These are phyloP conservation scores for Chironomus tentans DNA, from an alignment of 2,888 invertebrate species.

Conservation along the genomic window DNA sequence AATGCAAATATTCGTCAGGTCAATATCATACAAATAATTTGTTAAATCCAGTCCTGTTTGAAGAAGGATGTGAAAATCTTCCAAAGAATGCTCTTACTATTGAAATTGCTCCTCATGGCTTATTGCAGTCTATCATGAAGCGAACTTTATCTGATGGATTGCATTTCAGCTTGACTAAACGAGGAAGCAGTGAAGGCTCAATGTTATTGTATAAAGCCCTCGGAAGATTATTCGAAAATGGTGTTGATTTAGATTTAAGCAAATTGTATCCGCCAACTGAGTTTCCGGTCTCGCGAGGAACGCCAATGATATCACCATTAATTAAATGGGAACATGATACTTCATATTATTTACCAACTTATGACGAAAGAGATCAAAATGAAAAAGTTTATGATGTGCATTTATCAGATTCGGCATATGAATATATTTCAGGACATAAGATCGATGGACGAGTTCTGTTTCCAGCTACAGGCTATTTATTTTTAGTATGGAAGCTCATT, in stretches of 20 bases:
- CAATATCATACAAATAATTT: slow-evolving; percentile 85
- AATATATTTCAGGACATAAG: slow-evolving; percentile 67
- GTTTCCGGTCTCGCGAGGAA: slow-evolving; percentile 79
- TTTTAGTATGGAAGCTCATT: slow-evolving; percentile 68
- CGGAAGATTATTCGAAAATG: slow-evolving; percentile 65
- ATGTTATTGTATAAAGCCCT: slow-evolving; percentile 41
- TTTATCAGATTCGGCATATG: slow-evolving; percentile 55
- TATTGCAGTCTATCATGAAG: slow-evolving; percentile 58
- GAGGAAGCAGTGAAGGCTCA: slow-evolving; percentile 45
- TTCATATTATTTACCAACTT: slow-evolving; percentile 59
- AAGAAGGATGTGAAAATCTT: slow-evolving; percentile 52
- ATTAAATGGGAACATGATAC: slow-evolving; percentile 81
- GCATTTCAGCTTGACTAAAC: slow-evolving; percentile 52
- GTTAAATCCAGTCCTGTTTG: slow-evolving; percentile 49
- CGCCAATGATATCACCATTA: slow-evolving; percentile 72
- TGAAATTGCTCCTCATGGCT: slow-evolving; percentile 61
- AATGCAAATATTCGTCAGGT: slow-evolving; percentile 58
- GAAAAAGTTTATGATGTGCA: slow-evolving; percentile 53
- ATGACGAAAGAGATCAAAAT: slow-evolving; percentile 52
- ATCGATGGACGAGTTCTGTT: slow-evolving; percentile 79
- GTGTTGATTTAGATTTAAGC: slow-evolving; percentile 58
- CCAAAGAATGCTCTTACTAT: slow-evolving; percentile 55
- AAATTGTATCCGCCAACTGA: slow-evolving; percentile 65
- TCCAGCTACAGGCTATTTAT: slow-evolving; percentile 80
- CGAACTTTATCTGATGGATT: slow-evolving; percentile 48